Conservation (phyloP, 1,140 invertebrate genomes). For the Drosophila tsacasi region DNA sequence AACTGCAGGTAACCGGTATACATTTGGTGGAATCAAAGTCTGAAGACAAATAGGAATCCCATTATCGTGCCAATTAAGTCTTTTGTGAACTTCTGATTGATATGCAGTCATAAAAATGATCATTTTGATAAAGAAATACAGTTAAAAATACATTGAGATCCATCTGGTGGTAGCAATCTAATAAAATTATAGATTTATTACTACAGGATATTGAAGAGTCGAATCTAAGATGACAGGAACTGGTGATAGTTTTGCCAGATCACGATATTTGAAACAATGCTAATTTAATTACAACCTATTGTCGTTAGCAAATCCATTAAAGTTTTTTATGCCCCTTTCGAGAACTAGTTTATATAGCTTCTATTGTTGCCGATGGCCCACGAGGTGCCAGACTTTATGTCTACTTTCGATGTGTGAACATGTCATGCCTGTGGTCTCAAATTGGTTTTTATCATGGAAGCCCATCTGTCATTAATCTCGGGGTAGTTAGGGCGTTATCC, state of each 20-base stretch:
- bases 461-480: constrained; percentile 4
- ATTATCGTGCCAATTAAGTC: constrained; percentile 16
- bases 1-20: constrained; percentile 13
- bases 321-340: constrained; percentile 14
- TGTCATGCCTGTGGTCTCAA: neutral
- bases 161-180: neutral
- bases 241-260: constrained; percentile 23
- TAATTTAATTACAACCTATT: constrained; percentile 48
- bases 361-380: neutral
- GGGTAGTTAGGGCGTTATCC: constrained; percentile 21
- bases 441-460: neutral
- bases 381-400: constrained; percentile 32
- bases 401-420: constrained; percentile 16
- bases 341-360: constrained; percentile 34
- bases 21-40: neutral
- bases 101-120: constrained; percentile 7
- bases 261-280: constrained; percentile 34
- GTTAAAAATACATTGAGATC: neutral
- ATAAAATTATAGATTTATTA: neutral
- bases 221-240: neutral
- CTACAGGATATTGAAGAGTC: neutral
- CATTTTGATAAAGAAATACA: constrained; percentile 6
- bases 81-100: constrained; percentile 17
- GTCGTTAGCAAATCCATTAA: constrained; percentile 45
- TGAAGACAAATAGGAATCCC: constrained; percentile 1